These are phyloP conservation scores for Trididemnum nubilum DNA, from an alignment of 23 tunicate genomes.

Conservation along the genomic window DNA sequence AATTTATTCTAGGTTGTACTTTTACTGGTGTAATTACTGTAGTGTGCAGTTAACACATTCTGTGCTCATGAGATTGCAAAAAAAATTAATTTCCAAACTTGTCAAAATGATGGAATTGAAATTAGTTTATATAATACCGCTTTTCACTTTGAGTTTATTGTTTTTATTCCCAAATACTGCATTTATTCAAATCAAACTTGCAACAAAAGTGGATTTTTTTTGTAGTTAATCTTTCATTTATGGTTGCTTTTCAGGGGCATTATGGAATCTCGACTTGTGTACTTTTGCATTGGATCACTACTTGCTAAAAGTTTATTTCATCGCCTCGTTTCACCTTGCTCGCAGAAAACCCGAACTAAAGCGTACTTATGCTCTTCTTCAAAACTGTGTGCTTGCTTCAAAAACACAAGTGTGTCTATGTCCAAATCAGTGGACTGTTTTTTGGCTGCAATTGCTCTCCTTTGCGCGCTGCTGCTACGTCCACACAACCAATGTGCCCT, in stretches of 20 bases:
- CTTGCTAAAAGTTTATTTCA: slow-evolving; percentile 20
- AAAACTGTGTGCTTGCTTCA: slow-evolving; percentile 4
- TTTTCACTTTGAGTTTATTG: too few species aligned
- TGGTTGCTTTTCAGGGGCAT: slow-evolving; percentile 41
- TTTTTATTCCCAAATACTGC: too few species aligned
- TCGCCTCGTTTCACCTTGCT: not conserved
- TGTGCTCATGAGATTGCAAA: too few species aligned
- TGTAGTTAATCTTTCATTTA: too few species aligned
- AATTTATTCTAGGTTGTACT: too few species aligned
- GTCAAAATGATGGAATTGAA: too few species aligned
- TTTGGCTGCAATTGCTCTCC: slow-evolving; percentile 25
- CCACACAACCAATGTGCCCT: slow-evolving; percentile 66
- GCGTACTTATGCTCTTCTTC: slow-evolving; percentile 25
- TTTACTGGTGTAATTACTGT: too few species aligned
- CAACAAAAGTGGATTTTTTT: too few species aligned
- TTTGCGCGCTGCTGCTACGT: slow-evolving; percentile 53
- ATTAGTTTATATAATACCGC: too few species aligned
- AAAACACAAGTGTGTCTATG: not conserved
- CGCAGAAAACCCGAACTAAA: not conserved
- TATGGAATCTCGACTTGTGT: slow-evolving; percentile 38
- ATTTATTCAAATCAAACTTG: too few species aligned
- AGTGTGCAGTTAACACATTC: too few species aligned
- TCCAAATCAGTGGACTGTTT: slow-evolving; percentile 52
- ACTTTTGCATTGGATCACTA: slow-evolving; percentile 17
- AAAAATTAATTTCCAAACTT: too few species aligned